Evolutionary conservation across 1,140 invertebrate genomes (phyloP), one percentile per base, ranked within the genome.

Genomic region (Pseudomyrmex pallidus): DNA sequence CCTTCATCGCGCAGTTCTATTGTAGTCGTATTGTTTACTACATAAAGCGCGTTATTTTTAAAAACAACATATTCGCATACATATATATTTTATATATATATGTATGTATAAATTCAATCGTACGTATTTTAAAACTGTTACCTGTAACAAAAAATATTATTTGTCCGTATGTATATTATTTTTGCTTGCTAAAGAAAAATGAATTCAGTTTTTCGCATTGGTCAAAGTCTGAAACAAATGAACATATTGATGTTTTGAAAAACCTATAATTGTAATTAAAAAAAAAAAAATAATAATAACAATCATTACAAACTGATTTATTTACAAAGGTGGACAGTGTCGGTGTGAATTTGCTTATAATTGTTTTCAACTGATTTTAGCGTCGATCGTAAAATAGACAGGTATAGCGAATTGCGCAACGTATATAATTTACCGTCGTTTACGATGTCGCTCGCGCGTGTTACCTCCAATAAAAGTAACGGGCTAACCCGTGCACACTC

Each of bases 11-110:
- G 7, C 5, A 15, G 70, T 7, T 25, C 10, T 15, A 78, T 68
- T 57, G 15, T 35, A 67, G 4, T 35, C 8, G n/a, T 17, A 57
- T 78, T 78, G 68, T 22, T 78, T 35, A 48, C 1, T 9, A 48
- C 25, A 15, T 48, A n/a, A 8, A 4, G 22, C 15, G 20, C 10
- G 46, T 46, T 22, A 78, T 68, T 67, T 46, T 46, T 22, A 46
- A 9, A 1, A 48, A 68, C n/a, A 13, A 5, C 8, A 77, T 44
- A 35, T 64, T 8, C 2, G 22, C 2, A 25, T 25, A 25, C 3
- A 12, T 64, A 64, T 12, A 54, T 13, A 15, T 1, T n/a, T n/a
- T n/a, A 4, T 13, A 52, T 2, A 7, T 25, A 25, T 25, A 25
- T 25, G 3, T 25, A 4, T 25, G 25, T 25, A 3, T 25, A 25